These are phyloP conservation scores for Melanostoma mellinum DNA, from an alignment of 2,888 invertebrate species.

Conservation along the genomic window DNA sequence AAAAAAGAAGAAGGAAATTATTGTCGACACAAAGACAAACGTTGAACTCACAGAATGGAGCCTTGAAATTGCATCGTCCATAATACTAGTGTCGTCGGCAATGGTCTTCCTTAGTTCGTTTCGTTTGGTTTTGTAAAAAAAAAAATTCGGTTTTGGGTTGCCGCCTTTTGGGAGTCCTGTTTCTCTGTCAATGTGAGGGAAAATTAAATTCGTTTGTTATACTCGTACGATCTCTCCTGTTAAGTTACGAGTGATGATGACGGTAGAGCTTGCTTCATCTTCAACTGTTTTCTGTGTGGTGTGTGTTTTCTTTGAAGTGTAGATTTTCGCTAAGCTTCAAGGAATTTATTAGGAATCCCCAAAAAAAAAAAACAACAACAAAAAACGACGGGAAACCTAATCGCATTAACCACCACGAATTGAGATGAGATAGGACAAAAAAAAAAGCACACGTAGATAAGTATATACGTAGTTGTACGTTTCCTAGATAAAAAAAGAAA, in stretches of 20 bases:
- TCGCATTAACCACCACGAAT: constrained; percentile 60
- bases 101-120: constrained; percentile 26
- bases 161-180: constrained; percentile 27
- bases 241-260: constrained; percentile 20
- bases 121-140: constrained; percentile 25
- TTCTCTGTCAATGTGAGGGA: constrained; percentile 23
- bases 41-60: constrained; percentile 46
- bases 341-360: constrained; percentile 52
- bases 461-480: neutral
- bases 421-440: constrained; percentile 13
- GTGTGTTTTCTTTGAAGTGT: constrained; percentile 50
- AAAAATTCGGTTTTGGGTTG: constrained; percentile 33
- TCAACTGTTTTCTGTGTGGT: neutral
- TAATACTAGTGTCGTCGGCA: constrained; percentile 19
- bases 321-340: constrained; percentile 57
- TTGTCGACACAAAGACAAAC: constrained; percentile 53
- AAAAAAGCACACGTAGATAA: constrained; percentile 8
- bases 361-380: constrained; percentile 3
- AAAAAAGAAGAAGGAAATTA: constrained; percentile 31
- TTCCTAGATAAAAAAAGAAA: constrained; percentile 26
- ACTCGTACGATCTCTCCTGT: constrained; percentile 14
- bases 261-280: constrained; percentile 20
- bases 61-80: constrained; percentile 60
- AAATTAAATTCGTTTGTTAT: constrained; percentile 53
- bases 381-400: constrained; percentile 51